These are phyloP conservation scores for Fabriciana adippe DNA, from an alignment of 2,888 invertebrate genomes.

Conservation along the genomic window DNA sequence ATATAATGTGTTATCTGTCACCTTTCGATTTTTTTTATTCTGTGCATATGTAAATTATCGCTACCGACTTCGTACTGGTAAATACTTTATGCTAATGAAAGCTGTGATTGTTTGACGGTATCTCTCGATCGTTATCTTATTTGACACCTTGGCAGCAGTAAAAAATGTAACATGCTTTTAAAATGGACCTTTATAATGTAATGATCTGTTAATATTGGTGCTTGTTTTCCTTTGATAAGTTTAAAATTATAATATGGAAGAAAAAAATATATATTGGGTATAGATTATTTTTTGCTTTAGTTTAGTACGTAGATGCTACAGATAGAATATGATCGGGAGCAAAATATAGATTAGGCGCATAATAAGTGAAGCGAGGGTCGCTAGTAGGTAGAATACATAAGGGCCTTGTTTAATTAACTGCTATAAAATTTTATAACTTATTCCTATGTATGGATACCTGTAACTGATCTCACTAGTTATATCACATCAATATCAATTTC, in stretches of 20 bases:
- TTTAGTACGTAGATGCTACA: too few species aligned
- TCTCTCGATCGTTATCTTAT: conserved; percentile 22
- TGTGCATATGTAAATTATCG: conserved; percentile 44
- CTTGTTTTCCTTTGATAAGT: too few species aligned
- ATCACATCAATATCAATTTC: conserved; percentile 32
- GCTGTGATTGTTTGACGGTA: conserved; percentile 22
- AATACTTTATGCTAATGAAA: conserved; percentile 24
- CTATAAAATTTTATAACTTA: neutral
- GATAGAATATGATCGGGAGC: too few species aligned
- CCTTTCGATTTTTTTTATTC: conserved; percentile 2
- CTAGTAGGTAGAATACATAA: too few species aligned
- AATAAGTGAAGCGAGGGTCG: too few species aligned
- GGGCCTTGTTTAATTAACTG: too few species aligned
- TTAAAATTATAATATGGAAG: too few species aligned
- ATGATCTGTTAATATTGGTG: too few species aligned
- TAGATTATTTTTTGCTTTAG: too few species aligned
- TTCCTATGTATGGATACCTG: neutral
- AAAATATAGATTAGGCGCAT: too few species aligned
- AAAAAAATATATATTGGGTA: too few species aligned
- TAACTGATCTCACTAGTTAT: conserved; percentile 19
- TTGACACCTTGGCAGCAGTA: conserved; percentile 19
- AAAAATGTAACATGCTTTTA: conserved; percentile 11
- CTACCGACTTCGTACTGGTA: conserved; percentile 17
- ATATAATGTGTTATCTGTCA: conserved; percentile 6
- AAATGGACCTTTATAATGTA: neutral